Percentiles rank a stretch among this genome's conserved stretches.
These are phyloP conservation scores for Coleophora flavipennella DNA, from an alignment of 2,888 invertebrate genomes.

Conservation along the genomic window DNA sequence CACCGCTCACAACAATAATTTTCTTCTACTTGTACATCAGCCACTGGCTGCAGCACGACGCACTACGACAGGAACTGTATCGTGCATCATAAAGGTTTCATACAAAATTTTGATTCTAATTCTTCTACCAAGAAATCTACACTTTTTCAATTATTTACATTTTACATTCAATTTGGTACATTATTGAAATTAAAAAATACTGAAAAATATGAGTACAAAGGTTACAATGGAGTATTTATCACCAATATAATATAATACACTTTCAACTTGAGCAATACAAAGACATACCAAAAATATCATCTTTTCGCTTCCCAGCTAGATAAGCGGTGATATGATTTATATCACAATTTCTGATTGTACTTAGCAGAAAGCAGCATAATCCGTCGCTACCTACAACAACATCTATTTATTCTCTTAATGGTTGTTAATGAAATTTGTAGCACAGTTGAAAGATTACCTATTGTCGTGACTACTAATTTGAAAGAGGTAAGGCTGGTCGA, in stretches of 20 bases:
- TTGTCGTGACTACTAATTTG: background rate
- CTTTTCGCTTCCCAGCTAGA: conserved; percentile 37
- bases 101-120: conserved; percentile 57
- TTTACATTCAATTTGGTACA: conserved; percentile 34
- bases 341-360: conserved; percentile 42
- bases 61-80: conserved; percentile 69
- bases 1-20: conserved; percentile 29
- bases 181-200: conserved; percentile 33
- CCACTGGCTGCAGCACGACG: conserved; percentile 58
- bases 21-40: conserved; percentile 34
- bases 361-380: conserved; percentile 17
- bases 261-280: conserved; percentile 61
- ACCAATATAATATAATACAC: conserved; percentile 36
- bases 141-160: conserved; percentile 31
- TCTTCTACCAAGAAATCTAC: conserved; percentile 26
- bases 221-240: conserved; percentile 37
- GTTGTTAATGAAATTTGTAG: background rate
- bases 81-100: conserved; percentile 61
- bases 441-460: too few relatives aligned
- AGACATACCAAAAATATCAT: conserved; percentile 63
- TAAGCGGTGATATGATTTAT: conserved; percentile 63
- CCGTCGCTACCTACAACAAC: background rate
- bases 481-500: background rate
- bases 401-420: background rate
- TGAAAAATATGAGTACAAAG: conserved; percentile 23